Evolutionary conservation across 2,888 invertebrate genomes (phyloP), one percentile per base, ranked within the genome.

Genomic region (Polydrusus tereticollis): DNA sequence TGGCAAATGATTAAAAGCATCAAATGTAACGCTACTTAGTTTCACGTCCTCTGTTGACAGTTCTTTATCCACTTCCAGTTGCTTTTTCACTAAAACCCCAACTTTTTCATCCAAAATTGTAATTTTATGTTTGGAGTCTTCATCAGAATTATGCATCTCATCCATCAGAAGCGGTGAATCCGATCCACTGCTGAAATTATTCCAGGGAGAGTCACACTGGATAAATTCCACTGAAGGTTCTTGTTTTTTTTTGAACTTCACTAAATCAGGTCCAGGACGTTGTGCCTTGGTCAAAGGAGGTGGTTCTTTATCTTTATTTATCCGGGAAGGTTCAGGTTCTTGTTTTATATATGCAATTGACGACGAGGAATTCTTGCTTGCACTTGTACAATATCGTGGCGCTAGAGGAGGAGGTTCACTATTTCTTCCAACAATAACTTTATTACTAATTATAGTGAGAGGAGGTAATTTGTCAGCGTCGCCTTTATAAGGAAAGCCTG

Each of bases 401-500:
- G n/a, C 14, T 26, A 14, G 14, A n/a, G 26, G 7, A 1, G 52
- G 18, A 2, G 29, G 52, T 55, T 29, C 26, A 1, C 16, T 29
- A 8, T 2, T 16, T 18, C 8, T 16, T 10, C 16, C 18, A 8
- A 0, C 16, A 8, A 5, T 10, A 1, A 16, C 14, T 6, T 26
- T 16, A 6, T 29, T 55, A 16, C 33, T 64, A 14, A 69, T 63
- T 5, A 69, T 63, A 4, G 57, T 55, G n/a, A 72, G 41, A 14
- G 72, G 72, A 1, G 72, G 72, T 36, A 66, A 33, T 8, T 62
- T 41, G 1, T 67, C 50, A 6, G 20, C 18, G 36, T 68, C 62
- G 8, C 59, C 71, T 23, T 47, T 60, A 36, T 72, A 67, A 26
- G 72, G 72, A 14, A 72, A 72, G n/a, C 72, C 72, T 0, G 72